Evolutionary conservation across 2,888 invertebrate species (phyloP).

Genomic region (Drosophila peninsularis): DNA sequence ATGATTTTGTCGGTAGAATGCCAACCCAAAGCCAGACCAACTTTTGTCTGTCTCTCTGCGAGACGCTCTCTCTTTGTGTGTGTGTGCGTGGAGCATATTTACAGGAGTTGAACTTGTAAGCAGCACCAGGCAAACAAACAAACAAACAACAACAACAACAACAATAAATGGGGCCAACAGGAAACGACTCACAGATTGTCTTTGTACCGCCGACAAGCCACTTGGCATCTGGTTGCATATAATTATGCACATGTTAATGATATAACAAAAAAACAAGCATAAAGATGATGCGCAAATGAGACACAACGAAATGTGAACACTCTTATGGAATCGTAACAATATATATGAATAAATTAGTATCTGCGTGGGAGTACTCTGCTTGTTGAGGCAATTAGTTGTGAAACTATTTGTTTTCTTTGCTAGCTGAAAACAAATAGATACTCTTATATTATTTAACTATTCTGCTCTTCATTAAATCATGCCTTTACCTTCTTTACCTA

Average conservation of each 20-base stretch:
- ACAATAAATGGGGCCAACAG: constrained; percentile 55
- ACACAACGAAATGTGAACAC: constrained; percentile 4
- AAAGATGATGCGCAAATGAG: neutral
- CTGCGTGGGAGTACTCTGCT: too few relatives aligned
- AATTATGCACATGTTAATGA: constrained; percentile 66
- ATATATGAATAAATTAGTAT: neutral
- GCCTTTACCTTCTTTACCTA: too few relatives aligned
- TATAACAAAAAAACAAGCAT: constrained; percentile 35
- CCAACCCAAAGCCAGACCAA: constrained; percentile 52
- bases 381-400: too few relatives aligned
- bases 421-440: too few relatives aligned
- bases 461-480: too few relatives aligned
- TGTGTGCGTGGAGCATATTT: constrained; percentile 59
- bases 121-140: constrained; percentile 35
- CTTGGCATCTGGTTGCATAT: constrained; percentile 60
- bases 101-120: constrained; percentile 67
- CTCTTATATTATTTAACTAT: too few relatives aligned
- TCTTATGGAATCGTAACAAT: neutral
- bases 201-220: constrained; percentile 59
- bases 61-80: constrained; percentile 24
- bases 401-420: too few relatives aligned
- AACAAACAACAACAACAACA: constrained; percentile 26
- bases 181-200: constrained; percentile 63
- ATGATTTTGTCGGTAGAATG: constrained; percentile 58
- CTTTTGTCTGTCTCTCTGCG: constrained; percentile 47